phyloP scores from a whole-genome alignment of 2,888 invertebrate genomes.

The Phrixothrix hirtus region DNA sequence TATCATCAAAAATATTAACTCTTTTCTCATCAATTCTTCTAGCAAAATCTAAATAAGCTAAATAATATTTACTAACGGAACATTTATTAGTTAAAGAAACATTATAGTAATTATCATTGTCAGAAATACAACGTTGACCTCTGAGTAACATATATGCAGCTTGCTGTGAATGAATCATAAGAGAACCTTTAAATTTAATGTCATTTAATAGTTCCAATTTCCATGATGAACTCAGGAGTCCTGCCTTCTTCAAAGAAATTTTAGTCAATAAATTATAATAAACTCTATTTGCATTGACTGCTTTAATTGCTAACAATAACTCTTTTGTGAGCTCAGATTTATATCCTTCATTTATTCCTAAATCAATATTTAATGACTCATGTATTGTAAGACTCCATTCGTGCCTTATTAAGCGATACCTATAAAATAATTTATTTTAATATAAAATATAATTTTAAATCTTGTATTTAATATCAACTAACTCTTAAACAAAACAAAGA shows the following conservation, averaged over 20 bases:
- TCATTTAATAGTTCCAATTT: conserved; percentile 46
- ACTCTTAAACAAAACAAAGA: no score
- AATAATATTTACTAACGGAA: conserved; percentile 41
- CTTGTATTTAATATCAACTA: no score
- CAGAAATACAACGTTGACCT: conserved; percentile 49
- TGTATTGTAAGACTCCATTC: conserved; percentile 66
- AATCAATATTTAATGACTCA: conserved; percentile 63
- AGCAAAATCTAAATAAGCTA: conserved; percentile 58
- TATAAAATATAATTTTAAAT: no score
- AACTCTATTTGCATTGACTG: conserved; percentile 70
- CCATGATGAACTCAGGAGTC: conserved; percentile 67
- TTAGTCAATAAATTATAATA: conserved; percentile 63
- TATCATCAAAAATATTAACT: conserved; percentile 46
- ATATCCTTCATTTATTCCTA: conserved; percentile 57
- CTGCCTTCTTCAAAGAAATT: conserved; percentile 63
- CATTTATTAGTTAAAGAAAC: conserved; percentile 47
- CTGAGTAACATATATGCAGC: conserved; percentile 60
- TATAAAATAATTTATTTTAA: conserved; percentile 34
- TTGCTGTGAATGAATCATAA: conserved; percentile 55
- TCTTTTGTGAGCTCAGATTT: conserved; percentile 57
- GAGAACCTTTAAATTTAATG: neutral
- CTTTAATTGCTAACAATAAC: conserved; percentile 68
- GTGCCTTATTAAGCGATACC: conserved; percentile 67
- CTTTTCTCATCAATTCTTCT: conserved; percentile 51
- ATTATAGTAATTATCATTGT: conserved; percentile 47